phyloP scores from a whole-genome alignment of 2,888 invertebrate genomes.

The Tiliacea citrago region DNA sequence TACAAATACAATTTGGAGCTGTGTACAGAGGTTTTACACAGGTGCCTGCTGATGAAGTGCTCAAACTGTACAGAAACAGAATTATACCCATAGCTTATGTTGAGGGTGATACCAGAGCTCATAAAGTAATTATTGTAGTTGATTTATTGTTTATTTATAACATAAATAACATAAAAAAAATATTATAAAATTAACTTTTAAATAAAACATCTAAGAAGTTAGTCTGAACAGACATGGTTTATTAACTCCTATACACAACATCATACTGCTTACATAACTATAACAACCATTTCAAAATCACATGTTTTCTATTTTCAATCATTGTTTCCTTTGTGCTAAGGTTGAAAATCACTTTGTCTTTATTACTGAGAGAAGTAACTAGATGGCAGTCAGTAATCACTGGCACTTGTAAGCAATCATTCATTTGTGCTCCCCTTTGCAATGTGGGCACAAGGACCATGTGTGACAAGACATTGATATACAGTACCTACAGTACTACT shows the following conservation, averaged over 20 bases:
- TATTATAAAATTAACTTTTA: neutral
- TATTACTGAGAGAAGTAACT: slow-evolving; percentile 43
- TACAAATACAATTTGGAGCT: slow-evolving; percentile 98
- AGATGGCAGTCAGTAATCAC: slow-evolving; percentile 75
- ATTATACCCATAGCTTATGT: slow-evolving; percentile 97
- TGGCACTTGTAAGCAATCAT: slow-evolving; percentile 89
- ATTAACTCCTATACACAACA: slow-evolving; percentile 24
- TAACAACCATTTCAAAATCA: slow-evolving; percentile 3
- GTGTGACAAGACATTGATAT: slow-evolving; percentile 38
- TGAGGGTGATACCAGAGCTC: slow-evolving; percentile 94
- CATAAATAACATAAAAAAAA: neutral
- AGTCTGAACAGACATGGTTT: slow-evolving; percentile 3
- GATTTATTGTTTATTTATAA: neutral
- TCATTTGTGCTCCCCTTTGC: slow-evolving; percentile 82
- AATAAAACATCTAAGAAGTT: neutral
- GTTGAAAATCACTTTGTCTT: slow-evolving; percentile 48
- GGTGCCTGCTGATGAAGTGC: slow-evolving; percentile 95
- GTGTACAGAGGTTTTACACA: slow-evolving; percentile 97
- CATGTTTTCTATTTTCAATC: slow-evolving; percentile 9
- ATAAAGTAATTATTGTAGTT: slow-evolving; percentile 90
- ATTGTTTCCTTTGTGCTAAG: slow-evolving; percentile 32
- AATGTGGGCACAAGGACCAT: slow-evolving; percentile 58
- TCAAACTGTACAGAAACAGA: slow-evolving; percentile 95
- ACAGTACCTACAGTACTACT: slow-evolving; percentile 20
- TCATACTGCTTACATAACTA: slow-evolving; percentile 27